Conservation (phyloP, 2,797 vertebrate genomes). For the Pipistrellus nathusii region DNA sequence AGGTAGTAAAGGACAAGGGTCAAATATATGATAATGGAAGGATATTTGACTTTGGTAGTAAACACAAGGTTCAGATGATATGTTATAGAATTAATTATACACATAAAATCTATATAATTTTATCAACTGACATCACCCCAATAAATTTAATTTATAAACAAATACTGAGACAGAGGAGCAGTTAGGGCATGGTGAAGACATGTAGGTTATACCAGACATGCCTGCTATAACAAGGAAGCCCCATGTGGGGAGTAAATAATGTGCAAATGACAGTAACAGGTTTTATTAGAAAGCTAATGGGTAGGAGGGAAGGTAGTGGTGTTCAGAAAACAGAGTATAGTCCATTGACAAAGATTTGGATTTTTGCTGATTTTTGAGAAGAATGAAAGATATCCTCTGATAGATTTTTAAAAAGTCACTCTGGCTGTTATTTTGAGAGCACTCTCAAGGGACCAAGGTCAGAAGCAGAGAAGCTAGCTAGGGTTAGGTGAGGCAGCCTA, state of each 20-base stretch:
- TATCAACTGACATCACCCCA: not conserved
- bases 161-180: not conserved
- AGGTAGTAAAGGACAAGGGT: not conserved
- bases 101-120: not conserved
- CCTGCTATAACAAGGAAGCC: not conserved
- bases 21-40: not conserved
- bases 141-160: not conserved
- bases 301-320: not conserved
- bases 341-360: not conserved
- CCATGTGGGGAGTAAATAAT: not conserved
- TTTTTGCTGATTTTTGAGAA: conserved; percentile 35
- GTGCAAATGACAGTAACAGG: not conserved
- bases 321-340: not conserved
- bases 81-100: not conserved
- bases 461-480: conserved; percentile 25
- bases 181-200: not conserved
- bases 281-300: conserved; percentile 9
- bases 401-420: conserved; percentile 40
- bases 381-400: conserved; percentile 42
- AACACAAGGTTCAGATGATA: not conserved
- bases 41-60: not conserved
- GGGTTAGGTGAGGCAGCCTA: not conserved
- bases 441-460: not conserved
- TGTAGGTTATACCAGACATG: not conserved
- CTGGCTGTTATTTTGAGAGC: conserved; percentile 16